Conservation (phyloP, 2,888 invertebrate genomes). For the Sturmia bella region DNA sequence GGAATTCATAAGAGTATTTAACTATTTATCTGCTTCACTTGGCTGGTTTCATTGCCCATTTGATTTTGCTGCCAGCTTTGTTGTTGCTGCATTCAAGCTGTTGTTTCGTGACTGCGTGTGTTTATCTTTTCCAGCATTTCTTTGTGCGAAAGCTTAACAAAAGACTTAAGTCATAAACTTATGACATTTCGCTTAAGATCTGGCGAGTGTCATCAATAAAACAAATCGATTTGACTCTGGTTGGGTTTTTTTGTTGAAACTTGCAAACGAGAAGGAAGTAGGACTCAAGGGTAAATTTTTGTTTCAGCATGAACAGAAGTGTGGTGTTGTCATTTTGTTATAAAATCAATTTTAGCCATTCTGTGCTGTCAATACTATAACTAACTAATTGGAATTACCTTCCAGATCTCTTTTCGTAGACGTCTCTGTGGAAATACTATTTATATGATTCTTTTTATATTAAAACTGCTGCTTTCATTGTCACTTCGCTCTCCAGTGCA, state of each 20-base stretch:
- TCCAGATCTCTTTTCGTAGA: background rate
- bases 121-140: constrained; percentile 16
- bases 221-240: constrained; percentile 77
- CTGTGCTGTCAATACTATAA: too few relatives aligned
- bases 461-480: constrained; percentile 62
- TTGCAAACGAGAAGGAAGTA: background rate
- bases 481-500: constrained; percentile 31
- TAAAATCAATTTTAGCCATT: too few relatives aligned
- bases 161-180: constrained; percentile 81
- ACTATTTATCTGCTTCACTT: constrained; percentile 57
- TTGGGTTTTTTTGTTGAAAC: constrained; percentile 13
- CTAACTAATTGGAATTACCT: too few relatives aligned
- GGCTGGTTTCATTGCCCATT: constrained; percentile 36
- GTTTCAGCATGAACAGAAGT: background rate
- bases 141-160: constrained; percentile 74
- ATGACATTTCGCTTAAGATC: constrained; percentile 78
- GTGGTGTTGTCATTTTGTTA: background rate
- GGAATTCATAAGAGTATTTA: constrained; percentile 46
- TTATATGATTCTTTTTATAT: constrained; percentile 31
- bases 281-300: background rate
- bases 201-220: constrained; percentile 80
- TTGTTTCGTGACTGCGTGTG: constrained; percentile 10
- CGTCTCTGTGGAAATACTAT: constrained; percentile 24
- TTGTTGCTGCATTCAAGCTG: constrained; percentile 67
- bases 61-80: background rate